Base-by-base conservation (phyloP, 2,113 vertebrate genomes). In the Hymenochirus boettgeri region DNA sequence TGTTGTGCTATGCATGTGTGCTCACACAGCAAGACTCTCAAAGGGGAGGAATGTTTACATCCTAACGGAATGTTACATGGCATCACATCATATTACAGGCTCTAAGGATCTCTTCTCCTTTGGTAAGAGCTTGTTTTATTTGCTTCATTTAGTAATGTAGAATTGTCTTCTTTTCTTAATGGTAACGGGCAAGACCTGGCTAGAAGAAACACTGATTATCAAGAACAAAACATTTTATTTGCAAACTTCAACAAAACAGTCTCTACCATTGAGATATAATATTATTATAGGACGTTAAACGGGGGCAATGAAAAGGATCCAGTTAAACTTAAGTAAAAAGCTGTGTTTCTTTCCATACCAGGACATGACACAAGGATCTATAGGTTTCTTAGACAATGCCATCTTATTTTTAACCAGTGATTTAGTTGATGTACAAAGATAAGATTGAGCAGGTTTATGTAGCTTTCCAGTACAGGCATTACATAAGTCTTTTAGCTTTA, bases 81-180 rank as follows among this genome's bases (percentile, higher is more conserved):
- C 51, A 53, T 45, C 0, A 1, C 19, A 37, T 52, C 61, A 19
- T 0, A 0, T 1, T 33, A 2, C 0, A 0, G 60, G 48, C 50
- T 19, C 5, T 7, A 25, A 50, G 31, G 15, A 19, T 64, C 62
- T 65, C 39, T 65, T 17, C 15, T 10, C 0, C 7, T 2, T 33
- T 52, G 60, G 21, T 31, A 46, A 50, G 42, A 50, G 62, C 29
- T 23, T 27, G 4, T 51, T 58, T 66, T 51, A 8, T 19, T 42
- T 71, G 65, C 46, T 53, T 74, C 53, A 71, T 61, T 33, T 46
- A 46, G 45, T 29, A 22, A 62, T 54, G 52, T 19, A 42, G 3
- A 61, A 21, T 63, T 39, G 71, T 76, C 71, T 69, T 21, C 62
- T 76, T 72, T 69, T 21, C n/a, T 62, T 62, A 1, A 12, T 70